These are phyloP conservation scores for Drosophila nannoptera DNA, from an alignment of 1,140 invertebrate species.

Conservation along the genomic window DNA sequence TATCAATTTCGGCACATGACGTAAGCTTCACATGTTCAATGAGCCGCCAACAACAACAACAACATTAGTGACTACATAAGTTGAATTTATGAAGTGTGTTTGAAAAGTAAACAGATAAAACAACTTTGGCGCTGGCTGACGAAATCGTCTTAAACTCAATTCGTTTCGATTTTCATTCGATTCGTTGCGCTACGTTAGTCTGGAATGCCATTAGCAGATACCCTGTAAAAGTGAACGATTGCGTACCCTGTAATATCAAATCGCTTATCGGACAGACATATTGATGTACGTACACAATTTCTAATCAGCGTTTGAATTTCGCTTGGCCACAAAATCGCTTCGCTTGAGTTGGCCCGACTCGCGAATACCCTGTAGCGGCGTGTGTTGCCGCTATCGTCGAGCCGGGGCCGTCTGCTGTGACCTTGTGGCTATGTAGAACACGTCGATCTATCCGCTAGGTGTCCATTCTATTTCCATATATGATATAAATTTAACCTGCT, in stretches of 20 bases:
- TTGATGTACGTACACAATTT: not conserved
- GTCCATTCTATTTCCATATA: constrained; percentile 1
- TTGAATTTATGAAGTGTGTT: constrained; percentile 69
- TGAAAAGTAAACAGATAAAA: constrained; percentile 74
- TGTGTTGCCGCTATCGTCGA: no score
- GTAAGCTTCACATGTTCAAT: constrained; percentile 74
- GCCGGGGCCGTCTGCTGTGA: not conserved
- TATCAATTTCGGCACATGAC: constrained; percentile 76
- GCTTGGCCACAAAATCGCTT: not conserved
- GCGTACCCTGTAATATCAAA: not conserved
- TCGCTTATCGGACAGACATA: not conserved
- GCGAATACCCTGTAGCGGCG: no score
- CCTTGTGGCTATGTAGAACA: not conserved
- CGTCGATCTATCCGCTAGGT: not conserved
- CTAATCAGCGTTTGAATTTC: not conserved
- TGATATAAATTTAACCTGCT: not conserved
- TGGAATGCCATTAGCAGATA: not conserved
- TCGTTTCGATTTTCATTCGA: constrained; percentile 21
- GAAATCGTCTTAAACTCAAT: constrained; percentile 21
- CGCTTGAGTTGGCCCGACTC: not conserved
- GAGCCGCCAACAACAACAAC: constrained; percentile 29
- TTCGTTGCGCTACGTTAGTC: constrained; percentile 9
- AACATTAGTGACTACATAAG: constrained; percentile 26
- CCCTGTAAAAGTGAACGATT: not conserved
- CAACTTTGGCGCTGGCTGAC: constrained; percentile 13